These are phyloP conservation scores for Latrodectus hesperus DNA, from an alignment of 2,888 invertebrate genomes.

Conservation along the genomic window DNA sequence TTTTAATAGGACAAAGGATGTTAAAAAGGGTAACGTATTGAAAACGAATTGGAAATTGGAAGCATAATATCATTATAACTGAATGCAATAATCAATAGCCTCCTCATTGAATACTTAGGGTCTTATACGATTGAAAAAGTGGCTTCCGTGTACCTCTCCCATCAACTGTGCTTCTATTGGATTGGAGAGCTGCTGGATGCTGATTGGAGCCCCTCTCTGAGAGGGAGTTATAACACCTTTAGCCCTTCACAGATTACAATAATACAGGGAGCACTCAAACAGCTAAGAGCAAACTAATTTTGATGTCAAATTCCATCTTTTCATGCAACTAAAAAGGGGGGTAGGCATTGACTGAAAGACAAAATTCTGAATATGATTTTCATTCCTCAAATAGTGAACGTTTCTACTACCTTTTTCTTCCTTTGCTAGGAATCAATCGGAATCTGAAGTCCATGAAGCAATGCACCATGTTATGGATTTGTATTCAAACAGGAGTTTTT, in stretches of 20 bases:
- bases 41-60: too few species aligned
- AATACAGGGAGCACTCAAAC: slow-evolving; percentile 25
- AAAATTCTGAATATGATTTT: slow-evolving; percentile 49
- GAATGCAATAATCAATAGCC: too few species aligned
- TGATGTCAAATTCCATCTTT: slow-evolving; percentile 35
- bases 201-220: too few species aligned
- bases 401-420: background rate
- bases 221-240: slow-evolving; percentile 7
- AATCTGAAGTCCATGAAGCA: slow-evolving; percentile 30
- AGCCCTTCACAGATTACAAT: background rate
- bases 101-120: too few species aligned
- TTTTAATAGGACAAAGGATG: too few species aligned
- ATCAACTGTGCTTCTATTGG: too few species aligned
- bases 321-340: slow-evolving; percentile 15
- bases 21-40: too few species aligned
- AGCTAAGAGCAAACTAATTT: slow-evolving; percentile 55
- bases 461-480: slow-evolving; percentile 52
- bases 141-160: too few species aligned
- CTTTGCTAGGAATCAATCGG: slow-evolving; percentile 24
- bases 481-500: slow-evolving; percentile 42
- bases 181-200: too few species aligned
- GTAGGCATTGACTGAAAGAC: slow-evolving; percentile 40
- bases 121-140: too few species aligned
- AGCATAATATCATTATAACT: too few species aligned
- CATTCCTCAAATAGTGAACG: slow-evolving; percentile 37